Conservation (phyloP, 2,113 vertebrate species). For the Sinocyclocheilus grahami region DNA sequence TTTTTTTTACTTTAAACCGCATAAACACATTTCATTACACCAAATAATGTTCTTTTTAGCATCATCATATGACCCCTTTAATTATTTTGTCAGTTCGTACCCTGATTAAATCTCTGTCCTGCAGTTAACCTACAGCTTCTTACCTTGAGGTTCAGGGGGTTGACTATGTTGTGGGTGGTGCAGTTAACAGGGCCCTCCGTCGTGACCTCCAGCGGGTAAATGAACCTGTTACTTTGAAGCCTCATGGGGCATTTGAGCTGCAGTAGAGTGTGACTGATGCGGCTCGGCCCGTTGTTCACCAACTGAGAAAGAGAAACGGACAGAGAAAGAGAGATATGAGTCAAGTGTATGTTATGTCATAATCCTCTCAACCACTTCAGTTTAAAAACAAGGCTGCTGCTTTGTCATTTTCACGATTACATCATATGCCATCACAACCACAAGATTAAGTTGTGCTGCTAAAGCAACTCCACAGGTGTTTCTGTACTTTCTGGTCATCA, state of each 20-base stretch:
- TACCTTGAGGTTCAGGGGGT: constrained; percentile 79
- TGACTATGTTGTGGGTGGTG: constrained; percentile 74
- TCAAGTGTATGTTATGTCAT: neutral
- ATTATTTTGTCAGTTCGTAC: neutral
- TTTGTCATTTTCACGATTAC: constrained; percentile 10
- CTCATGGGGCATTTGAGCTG: constrained; percentile 81
- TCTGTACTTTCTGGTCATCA: too few species aligned
- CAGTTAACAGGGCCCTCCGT: constrained; percentile 82
- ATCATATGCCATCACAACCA: neutral
- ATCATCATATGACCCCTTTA: too few species aligned
- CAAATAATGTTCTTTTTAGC: too few species aligned
- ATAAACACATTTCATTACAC: too few species aligned
- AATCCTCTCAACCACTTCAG: neutral
- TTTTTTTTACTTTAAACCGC: too few species aligned
- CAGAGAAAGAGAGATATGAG: neutral
- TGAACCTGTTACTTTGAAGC: constrained; percentile 71
- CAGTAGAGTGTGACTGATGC: constrained; percentile 80
- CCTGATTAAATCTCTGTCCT: constrained; percentile 10
- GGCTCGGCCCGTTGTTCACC: constrained; percentile 85
- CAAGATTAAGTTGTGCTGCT: too few species aligned
- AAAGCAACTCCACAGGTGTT: too few species aligned
- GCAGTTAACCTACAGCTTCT: constrained; percentile 49
- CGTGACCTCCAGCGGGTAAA: constrained; percentile 80
- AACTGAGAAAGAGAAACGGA: constrained; percentile 68
- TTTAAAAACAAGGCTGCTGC: neutral